Conservation (phyloP, 2,113 vertebrate species). For the Cervus canadensis region DNA sequence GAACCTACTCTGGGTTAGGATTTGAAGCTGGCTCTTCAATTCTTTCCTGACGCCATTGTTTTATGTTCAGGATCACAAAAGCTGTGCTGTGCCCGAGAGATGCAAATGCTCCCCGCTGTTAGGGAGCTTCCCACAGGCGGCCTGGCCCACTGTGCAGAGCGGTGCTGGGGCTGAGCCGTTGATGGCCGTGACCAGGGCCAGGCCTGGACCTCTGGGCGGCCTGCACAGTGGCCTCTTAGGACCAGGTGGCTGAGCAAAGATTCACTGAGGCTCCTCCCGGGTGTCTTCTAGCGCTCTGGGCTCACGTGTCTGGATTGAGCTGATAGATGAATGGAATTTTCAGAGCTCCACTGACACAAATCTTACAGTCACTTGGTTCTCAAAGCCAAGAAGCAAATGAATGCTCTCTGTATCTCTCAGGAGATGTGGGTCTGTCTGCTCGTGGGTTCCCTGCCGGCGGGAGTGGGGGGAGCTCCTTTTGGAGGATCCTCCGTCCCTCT, state of each 20-base stretch:
- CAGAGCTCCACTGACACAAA: not conserved
- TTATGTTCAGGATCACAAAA: not conserved
- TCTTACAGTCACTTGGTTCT: not conserved
- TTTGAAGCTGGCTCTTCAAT: conserved; percentile 36
- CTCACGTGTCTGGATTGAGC: not conserved
- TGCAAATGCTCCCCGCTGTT: rapidly evolving
- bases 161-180: rapidly evolving
- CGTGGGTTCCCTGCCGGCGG: not conserved
- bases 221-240: not conserved
- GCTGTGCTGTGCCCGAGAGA: not conserved
- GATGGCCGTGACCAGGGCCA: not conserved
- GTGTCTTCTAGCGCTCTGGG: not conserved
- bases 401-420: rapidly evolving
- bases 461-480: no score
- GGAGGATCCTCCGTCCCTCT: not conserved
- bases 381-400: not conserved
- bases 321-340: conserved; percentile 21
- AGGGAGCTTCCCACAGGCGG: rapidly evolving
- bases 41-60: not conserved
- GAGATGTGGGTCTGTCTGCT: rapidly evolving
- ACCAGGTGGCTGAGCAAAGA: rapidly evolving
- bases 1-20: conserved; percentile 49
- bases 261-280: rapidly evolving
- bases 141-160: not conserved
- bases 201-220: not conserved